Base-by-base conservation (phyloP, 1,140 invertebrate genomes). In the Zaprionus camerounensis region DNA sequence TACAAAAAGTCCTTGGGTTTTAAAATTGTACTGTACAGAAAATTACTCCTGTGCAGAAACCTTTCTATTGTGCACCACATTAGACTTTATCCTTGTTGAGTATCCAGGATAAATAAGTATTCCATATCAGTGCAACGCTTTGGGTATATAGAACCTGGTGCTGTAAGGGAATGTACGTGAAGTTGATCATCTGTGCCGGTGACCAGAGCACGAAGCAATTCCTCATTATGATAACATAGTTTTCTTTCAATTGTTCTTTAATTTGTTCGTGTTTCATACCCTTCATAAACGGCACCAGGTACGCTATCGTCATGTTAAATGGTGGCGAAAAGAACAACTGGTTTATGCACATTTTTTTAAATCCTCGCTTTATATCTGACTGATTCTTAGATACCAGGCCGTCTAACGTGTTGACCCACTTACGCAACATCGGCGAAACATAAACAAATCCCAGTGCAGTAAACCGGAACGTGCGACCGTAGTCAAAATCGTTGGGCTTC, bases 131-230 rank as follows among this genome's bases (percentile, higher is more conserved):
- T 41, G 97, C 96, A 55, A 98, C 94, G 13, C 93, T 87, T 92
- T 98, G 97, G 15, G 96, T 96, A 80, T 97, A 93, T 49, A 98
- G 91, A 49, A 98, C 96, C 94, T 97, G 96, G 93, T 97, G 96
- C 28, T 96, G 94, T 6, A 98, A 91, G 34, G 97, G 97, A 56
- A 98, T 93, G 79, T 97, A 94, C 64, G 95, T 96, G 92, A 98
- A 98, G 93, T 98, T 98, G 1, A 96, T 83, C 36, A 98, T 77
- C 92, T 98, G 97, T 1, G 97, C 96, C 81, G 95, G 94, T 22
- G 97, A 97, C 97, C 97, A 98, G 6, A 98, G 78, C 94, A 95
- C 96, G 85, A 96, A 97, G 94, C 97, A 97, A 46, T 94, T 94
- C 44, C 94, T 92, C 72, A 98, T 86, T 57, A 98, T 95, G 83